These are phyloP conservation scores for Quiscalus mexicanus DNA, from an alignment of 2,113 vertebrate species.

Conservation along the genomic window DNA sequence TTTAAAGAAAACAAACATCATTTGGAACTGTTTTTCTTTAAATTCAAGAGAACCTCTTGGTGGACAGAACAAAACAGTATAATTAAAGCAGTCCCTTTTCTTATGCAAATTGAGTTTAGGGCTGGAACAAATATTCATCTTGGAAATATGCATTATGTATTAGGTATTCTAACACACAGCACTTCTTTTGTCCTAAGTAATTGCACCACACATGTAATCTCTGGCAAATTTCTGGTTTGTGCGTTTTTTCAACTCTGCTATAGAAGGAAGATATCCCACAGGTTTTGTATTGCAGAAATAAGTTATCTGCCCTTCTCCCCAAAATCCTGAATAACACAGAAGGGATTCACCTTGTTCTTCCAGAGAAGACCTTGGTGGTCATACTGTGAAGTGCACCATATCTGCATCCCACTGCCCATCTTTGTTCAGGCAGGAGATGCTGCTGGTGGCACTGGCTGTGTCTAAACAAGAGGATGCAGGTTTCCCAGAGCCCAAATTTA, in stretches of 20 bases:
- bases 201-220: neutral
- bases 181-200: neutral
- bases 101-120: neutral
- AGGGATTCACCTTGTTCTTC: neutral
- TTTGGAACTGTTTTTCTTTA: neutral
- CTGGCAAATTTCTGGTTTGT: neutral
- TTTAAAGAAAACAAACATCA: neutral
- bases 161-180: neutral
- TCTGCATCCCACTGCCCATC: fast-evolving
- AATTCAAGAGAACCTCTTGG: neutral
- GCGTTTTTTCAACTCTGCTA: neutral
- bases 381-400: fast-evolving
- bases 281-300: neutral
- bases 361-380: neutral
- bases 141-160: neutral
- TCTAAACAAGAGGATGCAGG: neutral
- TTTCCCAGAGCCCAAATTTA: neutral
- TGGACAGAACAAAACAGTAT: neutral
- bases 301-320: neutral
- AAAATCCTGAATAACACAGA: neutral
- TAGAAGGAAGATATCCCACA: neutral
- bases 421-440: neutral
- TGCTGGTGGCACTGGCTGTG: neutral
- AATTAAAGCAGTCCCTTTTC: neutral
- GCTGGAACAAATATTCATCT: neutral